A percentile compares a stretch with the other conserved stretches of the same genome.
Conservation (phyloP, 2,888 invertebrate genomes). For the Zaprionus obscuricornis region DNA sequence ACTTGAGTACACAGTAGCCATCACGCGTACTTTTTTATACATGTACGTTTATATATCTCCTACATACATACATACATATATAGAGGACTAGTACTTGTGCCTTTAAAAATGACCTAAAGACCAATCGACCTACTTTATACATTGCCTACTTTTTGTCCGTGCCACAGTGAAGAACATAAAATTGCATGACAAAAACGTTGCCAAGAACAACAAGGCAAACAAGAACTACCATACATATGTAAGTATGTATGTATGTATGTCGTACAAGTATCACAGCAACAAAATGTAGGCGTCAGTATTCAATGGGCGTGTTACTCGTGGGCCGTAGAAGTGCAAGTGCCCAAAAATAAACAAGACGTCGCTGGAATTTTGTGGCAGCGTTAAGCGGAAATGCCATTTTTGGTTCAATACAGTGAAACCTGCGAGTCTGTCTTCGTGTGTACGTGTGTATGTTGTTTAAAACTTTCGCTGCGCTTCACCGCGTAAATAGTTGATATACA, state of each 20-base stretch:
- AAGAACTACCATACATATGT: too few species aligned
- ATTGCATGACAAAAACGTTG: slow-evolving; percentile 58
- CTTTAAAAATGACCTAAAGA: slow-evolving; percentile 44
- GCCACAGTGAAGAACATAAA: slow-evolving; percentile 38
- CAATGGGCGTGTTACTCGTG: slow-evolving; percentile 19
- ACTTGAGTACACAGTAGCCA: too few species aligned
- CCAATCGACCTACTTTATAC: slow-evolving; percentile 62
- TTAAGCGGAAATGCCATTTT: slow-evolving; percentile 70
- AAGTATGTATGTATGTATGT: too few species aligned
- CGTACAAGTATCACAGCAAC: too few species aligned
- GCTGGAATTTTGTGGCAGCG: slow-evolving; percentile 55
- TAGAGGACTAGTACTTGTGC: slow-evolving; percentile 2
- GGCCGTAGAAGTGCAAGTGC: slow-evolving; percentile 31
- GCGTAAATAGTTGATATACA: slow-evolving; percentile 39
- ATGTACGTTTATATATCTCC: too few species aligned
- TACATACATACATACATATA: neutral
- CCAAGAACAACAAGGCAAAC: slow-evolving; percentile 28
- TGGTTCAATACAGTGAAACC: slow-evolving; percentile 50
- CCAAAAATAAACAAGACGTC: slow-evolving; percentile 61
- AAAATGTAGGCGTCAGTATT: slow-evolving; percentile 24
- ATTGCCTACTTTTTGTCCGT: slow-evolving; percentile 50
- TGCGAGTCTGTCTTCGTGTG: neutral
- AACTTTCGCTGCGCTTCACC: slow-evolving; percentile 49
- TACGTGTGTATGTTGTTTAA: slow-evolving; percentile 11
- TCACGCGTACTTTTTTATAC: too few species aligned